Conservation (phyloP, 2,797 vertebrate species). For the Danio jaintianensis region DNA sequence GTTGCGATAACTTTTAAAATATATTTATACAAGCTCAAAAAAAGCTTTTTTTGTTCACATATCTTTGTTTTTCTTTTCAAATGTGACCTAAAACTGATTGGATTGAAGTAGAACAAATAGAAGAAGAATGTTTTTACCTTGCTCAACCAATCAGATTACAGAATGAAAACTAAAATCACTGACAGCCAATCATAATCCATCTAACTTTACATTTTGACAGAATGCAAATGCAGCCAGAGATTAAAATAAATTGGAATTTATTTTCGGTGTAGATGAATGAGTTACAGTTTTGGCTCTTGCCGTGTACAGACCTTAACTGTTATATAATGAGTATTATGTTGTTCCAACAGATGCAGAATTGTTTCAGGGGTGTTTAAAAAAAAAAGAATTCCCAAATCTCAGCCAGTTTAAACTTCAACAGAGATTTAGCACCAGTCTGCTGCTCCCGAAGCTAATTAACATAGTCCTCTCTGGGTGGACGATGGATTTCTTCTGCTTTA, state of each 20-base stretch:
- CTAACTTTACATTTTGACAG: background rate
- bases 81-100: too few relatives aligned
- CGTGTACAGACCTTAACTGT: background rate
- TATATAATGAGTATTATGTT: background rate
- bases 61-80: too few relatives aligned
- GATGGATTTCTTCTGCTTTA: conserved; percentile 54
- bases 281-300: too few relatives aligned
- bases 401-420: conserved; percentile 19
- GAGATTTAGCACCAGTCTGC: conserved; percentile 41
- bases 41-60: too few relatives aligned
- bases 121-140: too few relatives aligned
- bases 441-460: conserved; percentile 50
- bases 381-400: conserved; percentile 4
- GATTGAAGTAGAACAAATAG: too few relatives aligned
- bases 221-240: background rate
- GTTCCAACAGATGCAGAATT: conserved; percentile 3
- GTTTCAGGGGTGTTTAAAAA: background rate
- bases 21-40: too few relatives aligned
- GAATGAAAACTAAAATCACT: too few relatives aligned
- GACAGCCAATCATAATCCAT: background rate
- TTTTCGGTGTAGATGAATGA: too few relatives aligned
- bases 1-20: too few relatives aligned
- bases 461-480: conserved; percentile 41
- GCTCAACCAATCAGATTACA: background rate
- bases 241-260: too few relatives aligned